Percentiles rank a stretch among this genome's conserved stretches.
phyloP scores from a whole-genome alignment of 2,113 vertebrate species.

The Scortum barcoo region DNA sequence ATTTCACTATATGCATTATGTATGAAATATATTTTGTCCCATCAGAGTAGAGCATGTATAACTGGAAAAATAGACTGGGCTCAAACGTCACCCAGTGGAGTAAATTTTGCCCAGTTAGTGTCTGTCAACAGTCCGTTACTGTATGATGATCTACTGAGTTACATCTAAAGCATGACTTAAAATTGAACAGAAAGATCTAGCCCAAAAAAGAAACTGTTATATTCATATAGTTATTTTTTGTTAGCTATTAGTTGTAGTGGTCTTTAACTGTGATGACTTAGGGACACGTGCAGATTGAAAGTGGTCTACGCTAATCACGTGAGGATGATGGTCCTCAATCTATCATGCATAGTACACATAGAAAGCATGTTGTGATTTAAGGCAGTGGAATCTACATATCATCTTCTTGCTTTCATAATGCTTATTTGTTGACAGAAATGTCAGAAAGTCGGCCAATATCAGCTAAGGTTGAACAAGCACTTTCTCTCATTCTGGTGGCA shows the following conservation, averaged over 20 bases:
- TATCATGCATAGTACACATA: neutral
- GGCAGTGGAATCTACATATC: no score
- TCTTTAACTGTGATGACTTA: neutral
- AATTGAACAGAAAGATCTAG: neutral
- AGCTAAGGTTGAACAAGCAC: neutral
- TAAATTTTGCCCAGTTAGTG: neutral
- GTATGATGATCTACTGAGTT: neutral
- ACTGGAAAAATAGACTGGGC: neutral
- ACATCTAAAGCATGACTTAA: neutral
- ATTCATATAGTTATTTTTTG: neutral
- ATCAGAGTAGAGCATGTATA: neutral
- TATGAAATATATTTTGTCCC: neutral
- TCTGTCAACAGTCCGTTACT: neutral
- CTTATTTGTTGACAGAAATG: constrained; percentile 9
- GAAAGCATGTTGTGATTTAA: neutral
- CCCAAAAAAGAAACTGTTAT: neutral
- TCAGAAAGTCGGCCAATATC: neutral
- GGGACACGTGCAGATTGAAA: neutral
- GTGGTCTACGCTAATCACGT: neutral
- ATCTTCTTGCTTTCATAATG: no score
- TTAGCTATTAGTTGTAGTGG: neutral
- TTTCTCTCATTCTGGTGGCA: neutral
- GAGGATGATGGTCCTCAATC: neutral
- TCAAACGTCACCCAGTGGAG: neutral
- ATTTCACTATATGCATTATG: no score